These are phyloP conservation scores for Cinara cedri DNA, from an alignment of 2,888 invertebrate species.

Conservation along the genomic window DNA sequence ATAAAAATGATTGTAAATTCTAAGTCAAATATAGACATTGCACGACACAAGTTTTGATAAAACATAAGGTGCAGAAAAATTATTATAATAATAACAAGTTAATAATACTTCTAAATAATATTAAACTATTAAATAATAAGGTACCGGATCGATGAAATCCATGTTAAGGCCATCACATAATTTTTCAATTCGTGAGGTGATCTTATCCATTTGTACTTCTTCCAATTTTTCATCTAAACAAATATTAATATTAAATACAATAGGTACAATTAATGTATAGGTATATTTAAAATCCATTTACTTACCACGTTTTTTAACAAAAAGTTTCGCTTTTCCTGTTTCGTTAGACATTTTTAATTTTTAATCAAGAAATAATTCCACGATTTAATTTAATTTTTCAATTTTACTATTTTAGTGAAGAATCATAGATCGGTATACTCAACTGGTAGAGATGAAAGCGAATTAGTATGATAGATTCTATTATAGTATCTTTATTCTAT, in stretches of 20 bases:
- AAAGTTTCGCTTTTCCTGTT: not conserved
- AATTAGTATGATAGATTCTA: too few species aligned
- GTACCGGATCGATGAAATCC: constrained; percentile 91
- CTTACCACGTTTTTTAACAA: constrained; percentile 46
- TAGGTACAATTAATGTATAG: not conserved
- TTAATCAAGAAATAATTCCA: not conserved
- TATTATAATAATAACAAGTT: too few species aligned
- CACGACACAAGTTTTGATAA: too few species aligned
- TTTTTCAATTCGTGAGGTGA: constrained; percentile 93
- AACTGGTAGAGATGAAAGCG: too few species aligned
- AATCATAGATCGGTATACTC: too few species aligned
- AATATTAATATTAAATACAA: not conserved
- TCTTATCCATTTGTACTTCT: constrained; percentile 95
- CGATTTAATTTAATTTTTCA: not conserved
- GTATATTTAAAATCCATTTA: not conserved
- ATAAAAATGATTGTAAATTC: too few species aligned
- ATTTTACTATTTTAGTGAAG: too few species aligned
- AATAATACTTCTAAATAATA: not conserved
- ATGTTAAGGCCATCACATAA: constrained; percentile 93
- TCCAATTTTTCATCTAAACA: constrained; percentile 84
- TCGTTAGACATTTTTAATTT: constrained; percentile 8
- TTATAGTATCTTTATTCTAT: not conserved
- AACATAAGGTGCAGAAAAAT: too few species aligned
- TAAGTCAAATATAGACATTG: too few species aligned
- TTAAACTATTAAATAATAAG: constrained; percentile 65